Conservation (phyloP, 2,113 vertebrate genomes). For the Empidonax traillii region DNA sequence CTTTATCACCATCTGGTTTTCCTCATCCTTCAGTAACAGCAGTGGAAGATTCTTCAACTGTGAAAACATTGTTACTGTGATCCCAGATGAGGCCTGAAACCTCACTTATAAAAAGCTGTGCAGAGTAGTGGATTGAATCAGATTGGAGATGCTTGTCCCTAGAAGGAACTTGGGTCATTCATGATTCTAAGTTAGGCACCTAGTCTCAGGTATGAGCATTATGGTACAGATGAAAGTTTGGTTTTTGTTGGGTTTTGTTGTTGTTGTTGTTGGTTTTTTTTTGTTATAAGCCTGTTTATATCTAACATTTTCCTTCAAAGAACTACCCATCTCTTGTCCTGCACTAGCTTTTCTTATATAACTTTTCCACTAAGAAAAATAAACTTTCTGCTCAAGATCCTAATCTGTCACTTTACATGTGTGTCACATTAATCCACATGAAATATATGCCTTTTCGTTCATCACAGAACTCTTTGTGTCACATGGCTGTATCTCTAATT, state of each 20-base stretch:
- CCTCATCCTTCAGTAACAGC: background rate
- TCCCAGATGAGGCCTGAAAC: background rate
- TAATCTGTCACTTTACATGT: background rate
- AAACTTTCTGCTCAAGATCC: background rate
- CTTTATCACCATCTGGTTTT: background rate
- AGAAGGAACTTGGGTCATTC: background rate
- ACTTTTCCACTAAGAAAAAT: background rate
- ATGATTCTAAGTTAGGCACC: background rate
- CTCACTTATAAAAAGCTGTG: fast-evolving
- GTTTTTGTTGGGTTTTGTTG: background rate
- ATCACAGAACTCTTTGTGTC: background rate
- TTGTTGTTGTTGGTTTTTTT: background rate
- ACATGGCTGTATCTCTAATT: background rate
- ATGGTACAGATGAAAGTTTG: background rate
- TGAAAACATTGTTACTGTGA: background rate
- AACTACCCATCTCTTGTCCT: background rate
- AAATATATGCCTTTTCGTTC: background rate
- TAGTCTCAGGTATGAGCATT: background rate
- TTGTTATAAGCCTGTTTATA: background rate
- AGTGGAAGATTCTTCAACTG: background rate
- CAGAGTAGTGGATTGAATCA: background rate
- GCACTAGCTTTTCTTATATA: background rate
- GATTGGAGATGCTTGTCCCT: background rate
- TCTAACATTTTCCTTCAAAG: background rate
- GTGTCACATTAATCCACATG: background rate